Conservation (phyloP, 2,888 invertebrate species). For the Leucozona laternaria region DNA sequence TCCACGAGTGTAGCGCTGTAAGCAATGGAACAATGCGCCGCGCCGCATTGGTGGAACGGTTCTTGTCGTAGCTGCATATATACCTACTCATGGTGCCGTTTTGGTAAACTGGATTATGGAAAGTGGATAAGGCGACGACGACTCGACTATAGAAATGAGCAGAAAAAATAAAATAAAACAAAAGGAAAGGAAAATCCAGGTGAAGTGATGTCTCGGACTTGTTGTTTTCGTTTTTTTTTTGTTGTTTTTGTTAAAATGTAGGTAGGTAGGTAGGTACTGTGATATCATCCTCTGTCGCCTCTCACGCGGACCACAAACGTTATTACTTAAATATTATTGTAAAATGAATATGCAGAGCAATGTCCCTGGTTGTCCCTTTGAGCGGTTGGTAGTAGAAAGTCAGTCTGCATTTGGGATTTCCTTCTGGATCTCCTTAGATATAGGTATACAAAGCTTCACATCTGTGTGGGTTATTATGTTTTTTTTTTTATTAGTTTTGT, state of each 20-base stretch:
- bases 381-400: conserved; percentile 15
- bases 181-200: conserved; percentile 35
- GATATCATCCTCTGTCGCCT: conserved; percentile 29
- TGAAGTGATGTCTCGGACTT: conserved; percentile 54
- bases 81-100: conserved; percentile 71
- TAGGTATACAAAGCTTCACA: neutral
- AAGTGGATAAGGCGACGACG: conserved; percentile 49
- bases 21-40: conserved; percentile 58
- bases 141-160: conserved; percentile 3
- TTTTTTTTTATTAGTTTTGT: neutral
- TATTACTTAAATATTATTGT: conserved; percentile 33
- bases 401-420: conserved; percentile 20
- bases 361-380: conserved; percentile 55
- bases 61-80: conserved; percentile 57
- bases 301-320: conserved; percentile 7
- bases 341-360: conserved; percentile 48
- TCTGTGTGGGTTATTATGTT: neutral
- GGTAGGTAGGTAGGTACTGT: neutral
- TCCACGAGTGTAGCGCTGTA: conserved; percentile 34
- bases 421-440: neutral
- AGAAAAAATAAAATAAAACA: neutral
- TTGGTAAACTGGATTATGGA: conserved; percentile 62
- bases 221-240: conserved; percentile 15
- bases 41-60: conserved; percentile 46
- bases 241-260: conserved; percentile 3